Evolutionary conservation across 1,140 invertebrate species (phyloP).

Genomic region (Cheumatopsyche charites): DNA sequence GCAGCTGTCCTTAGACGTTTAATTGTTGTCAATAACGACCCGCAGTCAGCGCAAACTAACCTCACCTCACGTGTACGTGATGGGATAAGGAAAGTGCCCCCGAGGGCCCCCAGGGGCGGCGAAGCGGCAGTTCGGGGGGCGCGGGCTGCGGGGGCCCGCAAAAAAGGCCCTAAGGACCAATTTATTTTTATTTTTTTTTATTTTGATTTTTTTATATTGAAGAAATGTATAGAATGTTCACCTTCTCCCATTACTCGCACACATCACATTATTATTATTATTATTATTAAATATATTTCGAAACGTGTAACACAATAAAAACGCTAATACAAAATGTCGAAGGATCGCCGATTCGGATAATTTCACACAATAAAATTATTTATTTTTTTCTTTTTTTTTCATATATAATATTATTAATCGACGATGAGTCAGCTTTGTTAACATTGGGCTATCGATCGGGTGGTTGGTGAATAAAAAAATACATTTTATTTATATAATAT

Average conservation of each 20-base stretch:
- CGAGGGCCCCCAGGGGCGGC: slow-evolving; percentile 44
- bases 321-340: slow-evolving; percentile 3
- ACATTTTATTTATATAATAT: no score
- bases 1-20: no score
- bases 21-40: slow-evolving; percentile 22
- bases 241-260: slow-evolving; percentile 65
- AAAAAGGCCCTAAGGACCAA: no score
- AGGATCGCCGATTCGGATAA: slow-evolving; percentile 25
- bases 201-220: no score
- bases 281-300: slow-evolving; percentile 33
- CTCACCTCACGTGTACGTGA: slow-evolving; percentile 60
- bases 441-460: slow-evolving; percentile 42
- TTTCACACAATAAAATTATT: slow-evolving; percentile 22
- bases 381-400: slow-evolving; percentile 9
- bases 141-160: slow-evolving; percentile 55
- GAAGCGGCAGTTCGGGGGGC: slow-evolving; percentile 48
- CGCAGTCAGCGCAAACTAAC: slow-evolving; percentile 51
- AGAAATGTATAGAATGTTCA: slow-evolving; percentile 30
- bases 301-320: slow-evolving; percentile 47
- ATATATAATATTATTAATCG: slow-evolving; percentile 7
- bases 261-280: slow-evolving; percentile 35
- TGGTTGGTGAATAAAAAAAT: slow-evolving; percentile 40
- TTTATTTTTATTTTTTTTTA: no score
- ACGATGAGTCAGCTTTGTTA: slow-evolving; percentile 40
- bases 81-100: slow-evolving; percentile 71